Percentiles rank a stretch among this genome's conserved stretches.
Conservation (phyloP, 2,888 invertebrate genomes). For the Leptogaster cylindrica region DNA sequence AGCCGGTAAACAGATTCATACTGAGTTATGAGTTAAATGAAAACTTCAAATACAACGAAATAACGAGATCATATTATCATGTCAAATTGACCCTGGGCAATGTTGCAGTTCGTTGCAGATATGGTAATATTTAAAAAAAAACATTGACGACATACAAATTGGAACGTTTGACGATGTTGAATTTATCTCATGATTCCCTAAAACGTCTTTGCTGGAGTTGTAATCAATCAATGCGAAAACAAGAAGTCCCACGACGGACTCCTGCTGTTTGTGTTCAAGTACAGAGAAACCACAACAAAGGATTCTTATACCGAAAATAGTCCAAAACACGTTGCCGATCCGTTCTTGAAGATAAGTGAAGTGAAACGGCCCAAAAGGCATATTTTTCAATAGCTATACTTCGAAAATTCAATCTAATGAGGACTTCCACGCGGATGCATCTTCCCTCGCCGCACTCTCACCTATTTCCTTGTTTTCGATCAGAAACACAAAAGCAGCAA, state of each 20-base stretch:
- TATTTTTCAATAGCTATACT: too few species aligned
- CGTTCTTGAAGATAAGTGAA: conserved; percentile 22
- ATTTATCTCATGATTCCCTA: too few species aligned
- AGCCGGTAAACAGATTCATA: too few species aligned
- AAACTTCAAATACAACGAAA: too few species aligned
- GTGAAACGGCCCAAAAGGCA: conserved; percentile 9
- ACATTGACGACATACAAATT: too few species aligned
- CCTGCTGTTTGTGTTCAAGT: conserved; percentile 39
- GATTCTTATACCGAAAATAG: conserved; percentile 21
- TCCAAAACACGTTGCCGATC: conserved; percentile 5
- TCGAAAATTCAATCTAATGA: conserved; percentile 29
- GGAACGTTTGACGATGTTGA: too few species aligned
- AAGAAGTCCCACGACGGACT: conserved; percentile 16
- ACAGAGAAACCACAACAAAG: conserved; percentile 26
- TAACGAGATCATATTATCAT: too few species aligned
- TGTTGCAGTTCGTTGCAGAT: too few species aligned
- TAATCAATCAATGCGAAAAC: conserved; percentile 21
- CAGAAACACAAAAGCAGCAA: conserved; percentile 5
- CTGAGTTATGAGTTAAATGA: too few species aligned
- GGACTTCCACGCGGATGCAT: conserved; percentile 35
- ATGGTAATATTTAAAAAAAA: too few species aligned
- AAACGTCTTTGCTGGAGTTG: too few species aligned
- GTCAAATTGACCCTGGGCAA: too few species aligned
- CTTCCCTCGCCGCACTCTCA: conserved; percentile 25
- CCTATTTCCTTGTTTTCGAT: conserved; percentile 14